phyloP scores from a whole-genome alignment of 1,140 invertebrate species.

The Halesus radiatus region DNA sequence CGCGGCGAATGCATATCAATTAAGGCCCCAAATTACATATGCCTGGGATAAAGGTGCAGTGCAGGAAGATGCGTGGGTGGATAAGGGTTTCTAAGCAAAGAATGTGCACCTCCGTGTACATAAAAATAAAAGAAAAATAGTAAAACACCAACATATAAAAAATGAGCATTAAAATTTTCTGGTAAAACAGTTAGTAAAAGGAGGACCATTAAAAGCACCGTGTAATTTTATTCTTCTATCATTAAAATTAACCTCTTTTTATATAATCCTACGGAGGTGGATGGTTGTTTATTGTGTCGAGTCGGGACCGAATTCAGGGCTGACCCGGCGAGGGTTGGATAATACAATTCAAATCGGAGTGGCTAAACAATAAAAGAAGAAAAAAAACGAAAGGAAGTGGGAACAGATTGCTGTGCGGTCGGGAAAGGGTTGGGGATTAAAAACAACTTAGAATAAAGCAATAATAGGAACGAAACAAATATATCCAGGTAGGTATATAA shows the following conservation, averaged over 20 bases:
- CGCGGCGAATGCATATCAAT: constrained; percentile 27
- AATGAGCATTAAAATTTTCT: too few species aligned
- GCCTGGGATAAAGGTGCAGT: not conserved
- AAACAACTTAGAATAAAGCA: too few species aligned
- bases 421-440: not conserved
- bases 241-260: not conserved
- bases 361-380: constrained; percentile 34
- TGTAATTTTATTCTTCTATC: not conserved
- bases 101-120: constrained; percentile 6
- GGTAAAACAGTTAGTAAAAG: not conserved
- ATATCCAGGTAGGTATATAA: too few species aligned
- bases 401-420: constrained; percentile 11
- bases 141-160: not conserved
- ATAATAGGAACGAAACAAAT: too few species aligned
- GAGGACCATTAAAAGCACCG: not conserved
- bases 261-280: not conserved
- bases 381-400: constrained; percentile 23
- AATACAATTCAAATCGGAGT: constrained; percentile 20
- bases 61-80: constrained; percentile 21
- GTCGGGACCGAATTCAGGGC: constrained; percentile 1
- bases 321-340: constrained; percentile 19
- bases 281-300: not conserved
- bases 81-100: constrained; percentile 19
- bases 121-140: too few species aligned
- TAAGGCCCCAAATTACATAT: constrained; percentile 23